Conservation (phyloP, 2,797 vertebrate genomes). For the Hyperoplus immaculatus region DNA sequence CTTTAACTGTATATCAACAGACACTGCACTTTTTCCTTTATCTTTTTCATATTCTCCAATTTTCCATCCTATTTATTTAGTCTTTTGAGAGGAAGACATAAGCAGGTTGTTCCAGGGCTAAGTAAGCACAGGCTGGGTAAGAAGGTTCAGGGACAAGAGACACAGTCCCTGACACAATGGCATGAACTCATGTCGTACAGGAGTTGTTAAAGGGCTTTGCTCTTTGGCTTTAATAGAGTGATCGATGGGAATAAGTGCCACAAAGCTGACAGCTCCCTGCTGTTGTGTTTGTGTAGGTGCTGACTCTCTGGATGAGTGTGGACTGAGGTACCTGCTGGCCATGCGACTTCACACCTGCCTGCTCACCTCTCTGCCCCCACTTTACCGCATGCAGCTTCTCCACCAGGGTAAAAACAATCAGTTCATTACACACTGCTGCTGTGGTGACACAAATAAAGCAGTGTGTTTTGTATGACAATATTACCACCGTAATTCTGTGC, state of each 20-base stretch:
- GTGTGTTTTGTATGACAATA: not conserved
- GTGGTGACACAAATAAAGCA: not conserved
- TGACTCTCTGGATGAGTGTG: conserved; percentile 98
- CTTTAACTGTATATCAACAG: conserved; percentile 36
- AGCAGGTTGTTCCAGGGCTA: conserved; percentile 80
- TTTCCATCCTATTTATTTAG: conserved; percentile 82
- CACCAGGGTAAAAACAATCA: conserved; percentile 93
- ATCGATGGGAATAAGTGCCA: not conserved
- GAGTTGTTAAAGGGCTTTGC: conserved; percentile 20
- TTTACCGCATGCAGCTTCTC: conserved; percentile 96
- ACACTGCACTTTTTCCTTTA: conserved; percentile 49
- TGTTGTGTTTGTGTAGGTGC: conserved; percentile 85
- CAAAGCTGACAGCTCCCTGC: conserved; percentile 7
- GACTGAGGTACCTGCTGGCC: conserved; percentile 94
- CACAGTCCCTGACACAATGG: conserved; percentile 36
- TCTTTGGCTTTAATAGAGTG: not conserved
- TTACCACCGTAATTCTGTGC: not conserved
- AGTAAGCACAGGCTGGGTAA: conserved; percentile 74
- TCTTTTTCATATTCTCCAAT: conserved; percentile 56
- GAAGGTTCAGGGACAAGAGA: conserved; percentile 77
- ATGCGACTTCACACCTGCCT: conserved; percentile 98
- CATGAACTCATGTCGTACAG: conserved; percentile 55
- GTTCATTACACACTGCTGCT: not conserved
- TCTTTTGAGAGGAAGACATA: conserved; percentile 78
- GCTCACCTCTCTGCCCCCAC: conserved; percentile 95